phyloP scores from a whole-genome alignment of 2,113 vertebrate species.

The Sinocyclocheilus grahami region DNA sequence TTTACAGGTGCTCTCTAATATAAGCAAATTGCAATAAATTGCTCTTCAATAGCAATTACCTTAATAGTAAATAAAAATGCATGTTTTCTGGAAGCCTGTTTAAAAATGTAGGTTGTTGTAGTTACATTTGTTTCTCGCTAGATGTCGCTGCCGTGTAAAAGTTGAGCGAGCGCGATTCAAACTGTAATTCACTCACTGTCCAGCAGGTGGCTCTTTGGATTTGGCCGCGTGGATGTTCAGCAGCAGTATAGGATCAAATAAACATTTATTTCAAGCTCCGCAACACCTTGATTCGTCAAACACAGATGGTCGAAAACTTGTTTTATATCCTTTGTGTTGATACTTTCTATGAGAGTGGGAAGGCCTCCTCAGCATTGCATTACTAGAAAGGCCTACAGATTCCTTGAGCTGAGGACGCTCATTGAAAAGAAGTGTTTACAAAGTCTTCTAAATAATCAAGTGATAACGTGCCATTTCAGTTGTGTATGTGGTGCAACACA shows the following conservation, averaged over 20 bases:
- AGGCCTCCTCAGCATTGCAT: neutral
- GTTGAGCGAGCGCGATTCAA: too few species aligned
- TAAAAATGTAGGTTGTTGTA: neutral
- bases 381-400: neutral
- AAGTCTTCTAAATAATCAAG: neutral
- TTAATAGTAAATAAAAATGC: neutral
- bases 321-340: neutral
- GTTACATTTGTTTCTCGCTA: slow-evolving; percentile 28
- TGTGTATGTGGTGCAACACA: neutral
- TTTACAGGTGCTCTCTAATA: neutral
- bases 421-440: neutral
- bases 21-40: neutral
- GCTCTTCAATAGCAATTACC: neutral
- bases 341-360: neutral
- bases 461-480: neutral
- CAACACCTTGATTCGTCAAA: neutral
- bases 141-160: slow-evolving; percentile 29
- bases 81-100: neutral
- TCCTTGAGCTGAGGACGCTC: neutral
- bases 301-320: neutral
- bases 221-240: neutral
- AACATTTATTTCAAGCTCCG: neutral
- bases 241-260: neutral
- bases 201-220: neutral
- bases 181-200: neutral